A percentile compares a stretch with the other conserved stretches of the same genome.
phyloP scores from a whole-genome alignment of 2,797 vertebrate genomes.

The Tiaroga cobitis region DNA sequence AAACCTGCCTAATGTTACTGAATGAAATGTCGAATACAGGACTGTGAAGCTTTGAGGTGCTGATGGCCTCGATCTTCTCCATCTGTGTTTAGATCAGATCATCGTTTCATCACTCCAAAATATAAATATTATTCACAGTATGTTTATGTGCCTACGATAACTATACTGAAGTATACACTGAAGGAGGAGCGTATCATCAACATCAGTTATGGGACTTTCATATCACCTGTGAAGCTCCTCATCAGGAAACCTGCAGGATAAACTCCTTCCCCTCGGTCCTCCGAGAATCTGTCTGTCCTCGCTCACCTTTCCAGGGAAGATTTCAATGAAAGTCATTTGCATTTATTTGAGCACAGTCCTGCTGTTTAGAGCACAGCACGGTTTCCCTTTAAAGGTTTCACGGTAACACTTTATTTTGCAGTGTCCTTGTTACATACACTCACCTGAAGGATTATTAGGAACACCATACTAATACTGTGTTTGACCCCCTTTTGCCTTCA shows the following conservation, averaged over 20 bases:
- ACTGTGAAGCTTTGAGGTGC: no score
- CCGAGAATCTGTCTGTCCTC: constrained; percentile 32
- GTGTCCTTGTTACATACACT: no score
- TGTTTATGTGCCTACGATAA: neutral
- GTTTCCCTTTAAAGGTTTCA: neutral
- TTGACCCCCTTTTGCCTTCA: no score
- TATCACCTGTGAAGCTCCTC: constrained; percentile 48
- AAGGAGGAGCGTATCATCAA: constrained; percentile 4
- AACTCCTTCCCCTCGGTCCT: constrained; percentile 28
- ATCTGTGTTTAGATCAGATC: no score
- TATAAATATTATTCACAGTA: neutral
- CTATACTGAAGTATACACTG: constrained; percentile 13
- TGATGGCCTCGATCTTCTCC: no score
- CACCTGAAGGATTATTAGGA: no score
- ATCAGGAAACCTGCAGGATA: constrained; percentile 42
- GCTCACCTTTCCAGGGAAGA: constrained; percentile 32
- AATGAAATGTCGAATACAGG: no score
- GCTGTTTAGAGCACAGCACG: neutral
- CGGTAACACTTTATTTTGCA: no score
- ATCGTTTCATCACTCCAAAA: no score
- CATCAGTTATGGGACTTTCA: constrained; percentile 56
- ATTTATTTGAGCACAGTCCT: neutral
- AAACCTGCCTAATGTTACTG: no score
- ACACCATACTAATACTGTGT: no score
- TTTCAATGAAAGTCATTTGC: constrained; percentile 40